Conservation (phyloP, 2,113 vertebrate species). For the Noctilio leporinus region DNA sequence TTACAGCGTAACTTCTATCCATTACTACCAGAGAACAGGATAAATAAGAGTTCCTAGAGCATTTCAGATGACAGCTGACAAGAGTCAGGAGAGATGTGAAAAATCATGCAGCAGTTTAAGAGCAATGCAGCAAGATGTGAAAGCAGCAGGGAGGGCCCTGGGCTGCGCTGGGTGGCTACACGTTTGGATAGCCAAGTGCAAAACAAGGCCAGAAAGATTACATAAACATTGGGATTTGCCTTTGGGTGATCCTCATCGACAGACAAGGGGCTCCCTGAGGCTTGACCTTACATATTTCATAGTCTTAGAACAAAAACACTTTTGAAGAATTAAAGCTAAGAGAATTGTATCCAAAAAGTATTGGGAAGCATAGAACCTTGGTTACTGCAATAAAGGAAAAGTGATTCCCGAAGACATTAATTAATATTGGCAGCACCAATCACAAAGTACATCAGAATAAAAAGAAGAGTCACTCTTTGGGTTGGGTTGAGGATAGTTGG, state of each 20-base stretch:
- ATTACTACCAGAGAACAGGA: background rate
- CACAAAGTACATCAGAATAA: background rate
- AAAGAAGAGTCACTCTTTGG: background rate
- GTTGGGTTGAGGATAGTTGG: background rate
- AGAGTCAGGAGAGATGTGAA: background rate
- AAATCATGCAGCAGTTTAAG: background rate
- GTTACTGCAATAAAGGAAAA: background rate
- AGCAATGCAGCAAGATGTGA: background rate
- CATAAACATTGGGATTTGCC: background rate
- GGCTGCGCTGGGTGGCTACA: background rate
- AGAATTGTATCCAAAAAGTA: background rate
- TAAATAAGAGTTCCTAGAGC: background rate
- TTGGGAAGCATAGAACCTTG: background rate
- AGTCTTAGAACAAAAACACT: background rate
- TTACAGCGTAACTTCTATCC: background rate
- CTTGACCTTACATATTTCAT: background rate
- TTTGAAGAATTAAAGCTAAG: background rate
- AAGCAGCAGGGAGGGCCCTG: background rate
- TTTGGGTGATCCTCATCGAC: background rate
- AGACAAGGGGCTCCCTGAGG: background rate
- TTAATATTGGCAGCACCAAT: background rate
- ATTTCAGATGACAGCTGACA: background rate
- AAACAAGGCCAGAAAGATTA: background rate
- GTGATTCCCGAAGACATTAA: background rate
- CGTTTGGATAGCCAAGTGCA: accelerated